Evolutionary conservation across 2,888 invertebrate genomes (phyloP).

Genomic region (Meghimatium bilineatum): DNA sequence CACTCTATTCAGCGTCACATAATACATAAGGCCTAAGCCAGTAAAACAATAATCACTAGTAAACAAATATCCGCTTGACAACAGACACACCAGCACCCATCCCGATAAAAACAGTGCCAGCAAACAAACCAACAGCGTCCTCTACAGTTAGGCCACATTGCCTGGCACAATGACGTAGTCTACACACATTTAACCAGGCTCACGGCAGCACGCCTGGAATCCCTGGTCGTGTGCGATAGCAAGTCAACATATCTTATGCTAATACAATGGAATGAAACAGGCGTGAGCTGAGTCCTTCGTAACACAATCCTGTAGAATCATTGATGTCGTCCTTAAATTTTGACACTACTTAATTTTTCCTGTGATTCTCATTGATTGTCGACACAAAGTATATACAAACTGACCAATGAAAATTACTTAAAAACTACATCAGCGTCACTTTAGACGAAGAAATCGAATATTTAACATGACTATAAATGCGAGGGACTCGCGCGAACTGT

Average conservation of each 20-base stretch:
- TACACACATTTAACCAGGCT: slow-evolving; percentile 26
- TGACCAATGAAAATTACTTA: no score
- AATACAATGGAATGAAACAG: slow-evolving; percentile 23
- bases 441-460: no score
- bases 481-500: slow-evolving; percentile 22
- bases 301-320: no score
- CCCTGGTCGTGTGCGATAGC: slow-evolving; percentile 1
- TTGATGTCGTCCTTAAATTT: no score
- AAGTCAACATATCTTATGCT: slow-evolving; percentile 40
- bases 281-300: no score
- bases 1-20: background rate
- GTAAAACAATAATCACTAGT: background rate
- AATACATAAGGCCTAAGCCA: background rate
- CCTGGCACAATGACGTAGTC: slow-evolving; percentile 39
- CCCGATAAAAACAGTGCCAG: background rate
- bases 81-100: slow-evolving; percentile 44
- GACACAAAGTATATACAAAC: no score
- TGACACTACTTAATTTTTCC: no score
- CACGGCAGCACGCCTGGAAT: slow-evolving; percentile 4
- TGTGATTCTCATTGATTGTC: no score
- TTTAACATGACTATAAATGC: no score
- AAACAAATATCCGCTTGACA: slow-evolving; percentile 25
- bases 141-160: slow-evolving; percentile 12
- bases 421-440: no score
- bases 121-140: slow-evolving; percentile 33